Evolutionary conservation across 2,797 vertebrate genomes (phyloP).

Genomic region (Propithecus perrieri): DNA sequence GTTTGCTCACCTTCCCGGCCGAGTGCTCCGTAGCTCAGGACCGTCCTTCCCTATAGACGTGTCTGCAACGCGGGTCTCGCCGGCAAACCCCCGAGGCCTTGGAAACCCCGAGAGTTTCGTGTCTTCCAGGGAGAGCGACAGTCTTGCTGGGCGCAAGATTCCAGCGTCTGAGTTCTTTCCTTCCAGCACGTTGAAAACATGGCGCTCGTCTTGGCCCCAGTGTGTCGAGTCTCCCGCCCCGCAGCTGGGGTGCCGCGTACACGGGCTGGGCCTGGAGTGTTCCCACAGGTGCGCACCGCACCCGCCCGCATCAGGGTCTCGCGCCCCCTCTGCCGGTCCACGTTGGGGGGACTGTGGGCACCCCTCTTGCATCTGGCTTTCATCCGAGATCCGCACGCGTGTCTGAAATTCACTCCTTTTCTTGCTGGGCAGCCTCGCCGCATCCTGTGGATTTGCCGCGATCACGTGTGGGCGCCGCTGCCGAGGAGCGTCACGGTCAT

Average conservation of each 20-base stretch:
- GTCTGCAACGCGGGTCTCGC: fast-evolving
- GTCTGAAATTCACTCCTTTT: neutral
- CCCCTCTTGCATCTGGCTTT: neutral
- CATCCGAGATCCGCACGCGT: neutral
- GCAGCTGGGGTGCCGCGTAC: neutral
- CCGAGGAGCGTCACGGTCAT: no score
- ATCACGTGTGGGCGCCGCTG: no score
- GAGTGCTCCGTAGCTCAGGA: neutral
- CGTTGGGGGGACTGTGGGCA: neutral
- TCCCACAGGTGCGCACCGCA: no score
- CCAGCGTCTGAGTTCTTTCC: neutral
- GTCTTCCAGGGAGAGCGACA: fast-evolving
- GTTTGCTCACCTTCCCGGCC: no score
- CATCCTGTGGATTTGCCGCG: neutral
- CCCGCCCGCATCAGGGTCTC: no score
- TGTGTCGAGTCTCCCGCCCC: neutral
- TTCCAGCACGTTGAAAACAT: fast-evolving
- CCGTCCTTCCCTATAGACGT: neutral
- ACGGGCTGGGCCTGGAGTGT: no score
- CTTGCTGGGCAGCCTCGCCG: neutral
- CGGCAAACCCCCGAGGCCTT: fast-evolving
- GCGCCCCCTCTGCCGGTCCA: no score
- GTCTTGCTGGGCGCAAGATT: neutral
- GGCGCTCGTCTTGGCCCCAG: fast-evolving
- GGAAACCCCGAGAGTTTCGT: fast-evolving